A percentile compares a stretch with the other conserved stretches of the same genome.
Conservation (phyloP, 2,113 vertebrate genomes). For the Entomyzon cyanotis region DNA sequence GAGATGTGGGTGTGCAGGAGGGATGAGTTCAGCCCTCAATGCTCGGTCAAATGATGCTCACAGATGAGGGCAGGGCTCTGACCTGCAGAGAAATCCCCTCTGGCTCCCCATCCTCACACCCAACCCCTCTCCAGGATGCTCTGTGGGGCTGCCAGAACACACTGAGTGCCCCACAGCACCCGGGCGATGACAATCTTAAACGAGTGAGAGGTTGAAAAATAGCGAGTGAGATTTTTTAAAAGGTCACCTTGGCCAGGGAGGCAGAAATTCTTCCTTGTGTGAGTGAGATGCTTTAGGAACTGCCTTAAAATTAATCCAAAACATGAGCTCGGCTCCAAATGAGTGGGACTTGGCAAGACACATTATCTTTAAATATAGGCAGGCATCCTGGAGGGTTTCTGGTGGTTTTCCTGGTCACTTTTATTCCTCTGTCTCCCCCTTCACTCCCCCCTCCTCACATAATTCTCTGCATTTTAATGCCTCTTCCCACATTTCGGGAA, state of each 20-base stretch:
- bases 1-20: neutral
- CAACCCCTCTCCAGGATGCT: neutral
- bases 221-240: slow-evolving; percentile 26
- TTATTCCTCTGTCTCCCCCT: neutral
- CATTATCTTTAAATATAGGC: slow-evolving; percentile 56
- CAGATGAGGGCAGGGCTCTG: neutral
- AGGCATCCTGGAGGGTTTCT: slow-evolving; percentile 49
- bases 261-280: slow-evolving; percentile 1
- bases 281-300: slow-evolving; percentile 41
- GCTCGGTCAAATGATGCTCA: neutral
- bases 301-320: slow-evolving; percentile 59
- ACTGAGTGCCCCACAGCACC: neutral
- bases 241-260: slow-evolving; percentile 45
- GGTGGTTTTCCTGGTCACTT: slow-evolving; percentile 62
- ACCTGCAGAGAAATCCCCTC: neutral
- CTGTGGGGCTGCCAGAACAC: neutral
- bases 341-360: slow-evolving; percentile 51
- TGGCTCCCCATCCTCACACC: neutral
- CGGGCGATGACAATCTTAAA: neutral
- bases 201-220: slow-evolving; percentile 40
- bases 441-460: neutral
- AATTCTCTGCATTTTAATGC: slow-evolving; percentile 10
- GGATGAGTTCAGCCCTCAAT: neutral
- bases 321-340: slow-evolving; percentile 32
- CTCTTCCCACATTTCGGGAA: slow-evolving; percentile 13